Evolutionary conservation across 2,113 vertebrate species (phyloP).

Genomic region (Pygoscelis adeliae): DNA sequence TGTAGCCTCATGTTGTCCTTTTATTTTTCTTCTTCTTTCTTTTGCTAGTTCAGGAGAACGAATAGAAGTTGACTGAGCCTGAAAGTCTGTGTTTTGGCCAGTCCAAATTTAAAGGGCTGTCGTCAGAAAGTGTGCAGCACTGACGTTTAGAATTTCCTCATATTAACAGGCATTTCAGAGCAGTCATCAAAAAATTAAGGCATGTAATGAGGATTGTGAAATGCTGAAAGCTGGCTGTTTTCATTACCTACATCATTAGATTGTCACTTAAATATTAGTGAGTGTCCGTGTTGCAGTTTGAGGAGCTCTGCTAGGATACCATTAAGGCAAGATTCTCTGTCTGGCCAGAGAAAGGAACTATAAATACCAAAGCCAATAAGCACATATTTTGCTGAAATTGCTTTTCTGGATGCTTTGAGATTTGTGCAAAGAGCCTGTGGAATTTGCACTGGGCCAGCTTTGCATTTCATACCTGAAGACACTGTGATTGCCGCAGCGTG

Average conservation of each 20-base stretch:
- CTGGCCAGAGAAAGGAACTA: background rate
- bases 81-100: background rate
- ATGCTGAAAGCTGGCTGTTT: background rate
- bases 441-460: background rate
- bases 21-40: too few relatives aligned
- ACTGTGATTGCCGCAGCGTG: accelerated
- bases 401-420: background rate
- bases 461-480: background rate
- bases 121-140: background rate
- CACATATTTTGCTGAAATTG: background rate
- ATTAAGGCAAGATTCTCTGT: background rate
- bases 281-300: background rate
- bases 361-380: background rate
- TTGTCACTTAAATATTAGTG: background rate
- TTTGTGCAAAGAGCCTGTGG: background rate
- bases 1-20: background rate
- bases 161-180: background rate
- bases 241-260: background rate
- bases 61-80: background rate
- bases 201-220: background rate
- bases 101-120: background rate
- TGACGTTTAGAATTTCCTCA: background rate
- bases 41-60: background rate
- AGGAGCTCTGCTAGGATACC: background rate
- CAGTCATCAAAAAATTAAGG: background rate